Conservation (phyloP, 2,113 vertebrate genomes). For the Xenotilapia caudafasciata region DNA sequence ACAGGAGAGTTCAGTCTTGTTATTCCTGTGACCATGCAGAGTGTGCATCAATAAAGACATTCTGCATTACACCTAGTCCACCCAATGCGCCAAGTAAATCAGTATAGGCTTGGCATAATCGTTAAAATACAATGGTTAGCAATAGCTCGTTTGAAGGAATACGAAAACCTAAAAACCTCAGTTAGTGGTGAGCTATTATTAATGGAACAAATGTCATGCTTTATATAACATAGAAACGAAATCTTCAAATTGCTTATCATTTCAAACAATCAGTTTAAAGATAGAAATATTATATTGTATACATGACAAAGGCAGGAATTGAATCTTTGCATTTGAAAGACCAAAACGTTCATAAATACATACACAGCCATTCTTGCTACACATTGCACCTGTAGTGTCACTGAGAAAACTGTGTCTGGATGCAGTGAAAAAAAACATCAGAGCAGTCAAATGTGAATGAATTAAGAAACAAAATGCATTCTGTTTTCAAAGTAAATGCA, state of each 20-base stretch:
- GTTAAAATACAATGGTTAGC: background rate
- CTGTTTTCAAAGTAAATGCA: background rate
- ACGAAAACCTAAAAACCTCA: background rate
- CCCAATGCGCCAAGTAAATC: background rate
- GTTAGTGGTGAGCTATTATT: background rate
- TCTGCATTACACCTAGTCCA: background rate
- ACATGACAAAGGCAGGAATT: background rate
- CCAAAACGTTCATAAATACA: background rate
- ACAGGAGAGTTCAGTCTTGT: background rate
- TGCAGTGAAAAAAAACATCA: background rate
- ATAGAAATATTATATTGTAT: background rate
- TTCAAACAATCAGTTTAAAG: background rate
- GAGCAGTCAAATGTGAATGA: background rate
- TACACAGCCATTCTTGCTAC: background rate
- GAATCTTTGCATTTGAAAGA: background rate
- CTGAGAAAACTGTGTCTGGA: background rate
- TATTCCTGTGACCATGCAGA: background rate
- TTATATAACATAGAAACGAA: background rate
- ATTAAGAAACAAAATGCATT: background rate
- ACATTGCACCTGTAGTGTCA: background rate
- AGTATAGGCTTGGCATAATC: background rate
- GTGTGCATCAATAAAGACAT: background rate
- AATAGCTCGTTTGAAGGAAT: background rate
- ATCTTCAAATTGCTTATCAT: background rate
- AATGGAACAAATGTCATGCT: background rate